Base-by-base conservation (phyloP, 1,140 invertebrate species). In the Propsilocerus akamusi region DNA sequence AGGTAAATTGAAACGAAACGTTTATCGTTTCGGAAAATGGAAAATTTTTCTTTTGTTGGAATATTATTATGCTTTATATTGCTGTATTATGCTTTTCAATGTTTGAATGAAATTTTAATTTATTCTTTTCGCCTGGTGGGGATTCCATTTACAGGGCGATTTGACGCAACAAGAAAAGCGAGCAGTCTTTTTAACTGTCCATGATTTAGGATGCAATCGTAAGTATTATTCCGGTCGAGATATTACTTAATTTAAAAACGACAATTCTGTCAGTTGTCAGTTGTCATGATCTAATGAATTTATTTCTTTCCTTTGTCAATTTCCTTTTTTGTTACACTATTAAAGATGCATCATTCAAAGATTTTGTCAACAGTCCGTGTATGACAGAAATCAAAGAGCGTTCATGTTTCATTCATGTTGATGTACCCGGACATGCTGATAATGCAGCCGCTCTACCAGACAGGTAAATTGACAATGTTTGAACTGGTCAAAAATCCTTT, bases 181-280 rank as follows among this genome's bases (percentile, higher is more conserved):
- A 61, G 83, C 86, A 53, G 76, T 87, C 46, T 86, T 93, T 61
- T 67, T 92, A 24, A 92, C 88, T 14, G 84, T 92, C 5, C 88
- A 93, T 66, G 88, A 93, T 63, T 70, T 92, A 55, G 88, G 88
- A 63, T 86, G 83, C 59, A 90, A 90, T 66, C 84, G 86, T 90
- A 72, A 83, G 84, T 85, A 54, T 24, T 26, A 26, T 48, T 46
- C 49, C 47, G 30, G 26, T 47, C 46, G 47, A 25, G 10, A 30
- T 17, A 26, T 46, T 4, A 17, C 26, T 12, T 37, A 25, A 28
- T 22, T 11, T 28, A 25, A 24, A 12, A 6, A 48, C 34, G 26
- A n/a, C 26, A 17, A 14, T 8, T 23, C 47, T 17, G 6, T 8
- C n/a, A n/a, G n/a, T n/a, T n/a, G n/a, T n/a, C n/a, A n/a, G n/a